A percentile compares a stretch with the other conserved stretches of the same genome.
phyloP scores from a whole-genome alignment of 1,140 invertebrate species.

The Subanguina moxae region DNA sequence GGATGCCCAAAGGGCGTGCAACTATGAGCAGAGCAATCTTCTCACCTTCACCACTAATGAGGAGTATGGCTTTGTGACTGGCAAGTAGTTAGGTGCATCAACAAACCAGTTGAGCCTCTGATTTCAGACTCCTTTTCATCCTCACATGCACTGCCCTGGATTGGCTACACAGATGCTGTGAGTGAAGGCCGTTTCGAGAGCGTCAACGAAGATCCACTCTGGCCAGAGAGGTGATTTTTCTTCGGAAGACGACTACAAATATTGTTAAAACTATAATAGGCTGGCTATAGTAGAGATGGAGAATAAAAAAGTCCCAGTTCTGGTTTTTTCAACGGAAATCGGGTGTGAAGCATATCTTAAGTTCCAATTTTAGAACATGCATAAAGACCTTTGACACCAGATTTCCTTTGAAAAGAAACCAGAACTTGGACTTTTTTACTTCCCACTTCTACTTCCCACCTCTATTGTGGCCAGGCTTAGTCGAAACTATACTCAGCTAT shows the following conservation, averaged over 20 bases:
- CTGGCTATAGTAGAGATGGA: no score
- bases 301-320: no score
- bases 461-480: no score
- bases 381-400: no score
- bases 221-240: slow-evolving; percentile 43
- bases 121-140: slow-evolving; percentile 26
- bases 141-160: slow-evolving; percentile 35
- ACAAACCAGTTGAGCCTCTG: neutral
- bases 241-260: no score
- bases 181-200: slow-evolving; percentile 34
- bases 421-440: no score
- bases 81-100: no score
- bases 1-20: slow-evolving; percentile 39
- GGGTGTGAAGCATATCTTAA: no score
- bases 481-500: slow-evolving; percentile 42
- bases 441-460: no score
- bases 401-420: no score
- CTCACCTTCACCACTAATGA: slow-evolving; percentile 28
- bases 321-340: no score
- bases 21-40: slow-evolving; percentile 37
- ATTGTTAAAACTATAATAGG: neutral
- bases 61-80: slow-evolving; percentile 36
- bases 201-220: slow-evolving; percentile 34
- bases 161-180: slow-evolving; percentile 43
- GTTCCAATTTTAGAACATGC: no score